phyloP scores from a whole-genome alignment of 2,797 vertebrate species.

The Kryptopterus vitreolus region DNA sequence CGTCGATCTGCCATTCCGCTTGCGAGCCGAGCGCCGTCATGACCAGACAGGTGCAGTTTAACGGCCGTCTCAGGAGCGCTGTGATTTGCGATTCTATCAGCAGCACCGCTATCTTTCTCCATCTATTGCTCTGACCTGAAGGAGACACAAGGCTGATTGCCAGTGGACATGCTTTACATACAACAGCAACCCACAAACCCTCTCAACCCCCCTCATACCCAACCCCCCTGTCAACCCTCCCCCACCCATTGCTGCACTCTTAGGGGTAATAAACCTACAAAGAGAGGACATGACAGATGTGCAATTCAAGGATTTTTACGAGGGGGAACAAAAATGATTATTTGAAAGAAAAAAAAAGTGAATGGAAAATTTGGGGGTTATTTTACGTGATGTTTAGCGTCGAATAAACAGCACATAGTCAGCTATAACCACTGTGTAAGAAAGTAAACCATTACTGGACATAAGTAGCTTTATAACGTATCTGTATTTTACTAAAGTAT shows the following conservation, averaged over 20 bases:
- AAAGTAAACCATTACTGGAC: too few species aligned
- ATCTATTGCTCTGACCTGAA: conserved; percentile 58
- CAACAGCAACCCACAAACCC: conserved; percentile 35
- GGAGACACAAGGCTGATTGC: conserved; percentile 63
- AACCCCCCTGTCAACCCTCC: too few species aligned
- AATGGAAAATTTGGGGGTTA: too few species aligned
- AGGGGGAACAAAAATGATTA: too few species aligned
- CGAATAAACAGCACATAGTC: background rate
- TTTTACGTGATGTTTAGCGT: too few species aligned
- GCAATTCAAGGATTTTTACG: background rate
- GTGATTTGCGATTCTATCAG: conserved; percentile 63
- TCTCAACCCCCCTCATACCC: conserved; percentile 6
- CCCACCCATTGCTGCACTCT: too few species aligned
- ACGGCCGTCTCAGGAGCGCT: conserved; percentile 44
- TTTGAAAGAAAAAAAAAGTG: too few species aligned
- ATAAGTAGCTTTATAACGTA: too few species aligned
- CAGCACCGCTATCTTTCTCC: conserved; percentile 57
- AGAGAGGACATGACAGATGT: conserved; percentile 40
- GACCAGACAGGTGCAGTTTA: conserved; percentile 47
- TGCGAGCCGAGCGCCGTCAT: conserved; percentile 37
- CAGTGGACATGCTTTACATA: conserved; percentile 58
- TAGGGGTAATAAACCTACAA: conserved; percentile 52
- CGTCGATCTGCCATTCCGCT: conserved; percentile 36
- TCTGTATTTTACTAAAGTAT: too few species aligned
- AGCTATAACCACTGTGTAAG: too few species aligned